Conservation (phyloP, 2,888 invertebrate species). For the Archips crataeganus region DNA sequence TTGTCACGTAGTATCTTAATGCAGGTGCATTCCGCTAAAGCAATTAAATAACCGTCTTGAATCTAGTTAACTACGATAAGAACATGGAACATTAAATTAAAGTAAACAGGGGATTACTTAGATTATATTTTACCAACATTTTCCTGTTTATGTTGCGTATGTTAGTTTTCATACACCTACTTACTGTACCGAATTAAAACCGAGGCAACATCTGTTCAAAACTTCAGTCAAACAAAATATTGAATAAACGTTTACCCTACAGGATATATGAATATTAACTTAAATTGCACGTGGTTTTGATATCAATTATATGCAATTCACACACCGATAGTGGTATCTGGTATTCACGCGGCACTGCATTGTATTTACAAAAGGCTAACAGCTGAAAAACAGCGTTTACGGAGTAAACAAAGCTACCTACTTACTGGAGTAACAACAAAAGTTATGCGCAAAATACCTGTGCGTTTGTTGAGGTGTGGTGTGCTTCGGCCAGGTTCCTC, state of each 20-base stretch:
- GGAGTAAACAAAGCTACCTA: neutral
- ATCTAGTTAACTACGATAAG: neutral
- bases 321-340: neutral
- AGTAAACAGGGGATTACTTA: neutral
- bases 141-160: neutral
- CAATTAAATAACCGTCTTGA: neutral
- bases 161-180: neutral
- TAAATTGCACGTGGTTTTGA: neutral
- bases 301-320: neutral
- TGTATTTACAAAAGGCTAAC: neutral
- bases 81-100: neutral
- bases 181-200: neutral
- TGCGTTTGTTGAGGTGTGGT: constrained; percentile 70
- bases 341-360: constrained; percentile 1
- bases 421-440: neutral
- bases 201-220: neutral
- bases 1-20: neutral
- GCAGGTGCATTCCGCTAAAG: neutral
- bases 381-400: neutral
- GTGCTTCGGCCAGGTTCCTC: constrained; percentile 66
- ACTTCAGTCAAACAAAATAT: neutral
- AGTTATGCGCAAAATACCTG: constrained; percentile 55
- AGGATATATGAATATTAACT: neutral
- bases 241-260: neutral
- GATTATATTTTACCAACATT: neutral